Conservation (phyloP, 1,140 invertebrate species). For the Colletes latitarsis region DNA sequence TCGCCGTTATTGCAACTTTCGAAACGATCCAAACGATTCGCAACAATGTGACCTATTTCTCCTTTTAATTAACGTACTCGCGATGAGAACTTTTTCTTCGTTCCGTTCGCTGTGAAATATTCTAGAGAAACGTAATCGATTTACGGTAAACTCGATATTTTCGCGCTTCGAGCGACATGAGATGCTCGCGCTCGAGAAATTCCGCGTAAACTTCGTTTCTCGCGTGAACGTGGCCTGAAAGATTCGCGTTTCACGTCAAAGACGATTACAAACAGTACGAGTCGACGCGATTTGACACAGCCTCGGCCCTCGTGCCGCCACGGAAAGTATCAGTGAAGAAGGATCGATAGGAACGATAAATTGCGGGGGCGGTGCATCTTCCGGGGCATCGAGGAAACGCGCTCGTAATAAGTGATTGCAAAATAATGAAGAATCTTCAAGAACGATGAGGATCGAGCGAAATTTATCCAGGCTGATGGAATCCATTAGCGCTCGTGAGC, state of each 20-base stretch:
- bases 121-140: background rate
- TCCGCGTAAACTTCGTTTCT: no score
- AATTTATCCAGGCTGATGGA: conserved; percentile 46
- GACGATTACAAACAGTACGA: background rate
- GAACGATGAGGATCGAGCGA: conserved; percentile 6
- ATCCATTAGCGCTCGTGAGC: conserved; percentile 28
- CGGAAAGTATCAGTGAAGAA: background rate
- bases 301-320: background rate
- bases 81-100: no score
- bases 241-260: no score
- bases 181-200: no score
- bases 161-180: background rate
- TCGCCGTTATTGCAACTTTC: background rate
- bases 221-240: background rate
- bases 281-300: background rate
- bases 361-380: background rate
- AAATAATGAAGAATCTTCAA: conserved; percentile 40
- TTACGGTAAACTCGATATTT: background rate
- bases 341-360: background rate
- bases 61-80: no score
- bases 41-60: no score
- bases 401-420: conserved; percentile 34
- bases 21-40: no score
- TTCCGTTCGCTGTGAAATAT: no score
- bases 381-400: background rate